Conservation (phyloP, 2,797 vertebrate genomes). For the Otolemur crassicaudatus region DNA sequence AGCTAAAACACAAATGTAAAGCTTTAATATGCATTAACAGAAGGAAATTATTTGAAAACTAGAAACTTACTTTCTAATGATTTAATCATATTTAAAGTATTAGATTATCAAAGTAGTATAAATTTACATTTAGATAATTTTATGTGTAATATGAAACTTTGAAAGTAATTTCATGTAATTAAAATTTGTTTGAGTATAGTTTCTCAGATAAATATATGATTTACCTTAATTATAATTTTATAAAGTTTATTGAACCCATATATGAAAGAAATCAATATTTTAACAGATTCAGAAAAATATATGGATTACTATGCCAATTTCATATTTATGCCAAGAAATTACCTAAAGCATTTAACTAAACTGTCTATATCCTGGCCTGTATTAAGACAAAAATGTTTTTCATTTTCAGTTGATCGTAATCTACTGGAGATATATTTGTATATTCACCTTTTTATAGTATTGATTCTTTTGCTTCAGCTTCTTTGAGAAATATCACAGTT, state of each 20-base stretch:
- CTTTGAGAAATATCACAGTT: background rate
- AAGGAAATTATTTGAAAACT: background rate
- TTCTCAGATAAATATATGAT: background rate
- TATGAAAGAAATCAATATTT: background rate
- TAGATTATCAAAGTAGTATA: conserved; percentile 9
- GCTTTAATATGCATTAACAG: background rate
- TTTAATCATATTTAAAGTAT: background rate
- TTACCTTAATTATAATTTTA: background rate
- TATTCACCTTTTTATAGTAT: background rate
- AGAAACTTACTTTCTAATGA: background rate
- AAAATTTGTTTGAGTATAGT: background rate
- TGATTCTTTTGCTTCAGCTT: background rate
- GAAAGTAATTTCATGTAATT: background rate
- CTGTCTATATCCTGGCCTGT: background rate
- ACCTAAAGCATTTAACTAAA: background rate
- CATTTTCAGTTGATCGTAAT: background rate
- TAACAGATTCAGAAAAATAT: background rate
- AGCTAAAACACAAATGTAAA: background rate
- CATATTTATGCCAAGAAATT: background rate
- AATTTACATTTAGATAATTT: background rate
- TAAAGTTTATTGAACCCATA: background rate
- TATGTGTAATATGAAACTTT: background rate
- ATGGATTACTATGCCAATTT: background rate
- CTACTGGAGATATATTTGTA: background rate
- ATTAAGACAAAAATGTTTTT: background rate